Base-by-base conservation (phyloP, 2,888 invertebrate genomes). In the Phalera bucephala region DNA sequence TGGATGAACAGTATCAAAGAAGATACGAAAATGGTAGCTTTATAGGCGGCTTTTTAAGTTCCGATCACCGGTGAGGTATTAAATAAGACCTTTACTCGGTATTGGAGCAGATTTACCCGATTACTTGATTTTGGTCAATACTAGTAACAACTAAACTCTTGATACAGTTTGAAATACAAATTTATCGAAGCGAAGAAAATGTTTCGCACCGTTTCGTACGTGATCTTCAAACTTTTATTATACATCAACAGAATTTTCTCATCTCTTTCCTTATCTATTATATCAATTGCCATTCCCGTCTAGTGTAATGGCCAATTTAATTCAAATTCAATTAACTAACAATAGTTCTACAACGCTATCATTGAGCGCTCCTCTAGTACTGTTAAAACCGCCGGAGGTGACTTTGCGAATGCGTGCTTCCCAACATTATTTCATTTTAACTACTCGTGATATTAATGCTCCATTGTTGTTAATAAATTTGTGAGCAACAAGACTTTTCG, bases 381-480 rank as follows among this genome's bases (percentile, higher is more conserved):
- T 27, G 27, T 27, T 27, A 27, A 5, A 22, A 8, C 2, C 12
- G 14, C 27, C 27, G n/a, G 14, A 27, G 27, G 27, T 12, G 8
- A 9, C 20, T 17, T 12, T 17, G 21, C 27, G 48, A 62, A 69
- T 68, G 73, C 77, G 72, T 76, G 73, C 64, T 52, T 66, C 62
- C 54, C 52, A 50, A 52, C 63, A 71, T 72, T 78, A 79, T 67
- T 72, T 77, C 74, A 79, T 75, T 73, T 71, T 64, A 57, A 61
- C 64, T 41, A 49, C 58, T 50, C 44, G 38, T 46, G 49, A 52
- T 62, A 63, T 57, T 55, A 57, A 60, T 66, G 55, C 48, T 30
- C 36, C 44, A 61, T 61, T 61, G 65, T 64, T 61, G 63, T 58
- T 55, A 57, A 65, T 68, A 65, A 67, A 64, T 69, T 61, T 59